phyloP scores from a whole-genome alignment of 2,797 vertebrate genomes.

The Otus scops region DNA sequence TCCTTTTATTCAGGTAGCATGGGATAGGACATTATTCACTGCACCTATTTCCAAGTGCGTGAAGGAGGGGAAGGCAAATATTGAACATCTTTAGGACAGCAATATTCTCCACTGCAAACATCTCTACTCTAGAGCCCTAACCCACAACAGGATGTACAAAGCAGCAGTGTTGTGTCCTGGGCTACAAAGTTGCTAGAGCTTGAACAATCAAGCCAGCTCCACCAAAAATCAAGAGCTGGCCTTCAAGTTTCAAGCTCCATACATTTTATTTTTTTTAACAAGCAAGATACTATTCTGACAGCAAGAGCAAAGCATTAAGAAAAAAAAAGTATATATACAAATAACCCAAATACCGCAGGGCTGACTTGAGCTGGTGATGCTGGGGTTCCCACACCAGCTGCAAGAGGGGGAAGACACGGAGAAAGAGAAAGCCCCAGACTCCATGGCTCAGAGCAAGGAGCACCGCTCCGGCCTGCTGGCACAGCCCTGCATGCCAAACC shows the following conservation, averaged over 20 bases:
- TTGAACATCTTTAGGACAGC: not conserved
- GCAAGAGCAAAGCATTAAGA: not conserved
- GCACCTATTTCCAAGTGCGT: not conserved
- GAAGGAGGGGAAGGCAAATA: not conserved
- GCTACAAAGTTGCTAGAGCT: not conserved
- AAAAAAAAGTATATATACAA: not conserved
- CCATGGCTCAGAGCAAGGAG: not conserved
- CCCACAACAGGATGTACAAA: not conserved
- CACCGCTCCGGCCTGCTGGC: not conserved
- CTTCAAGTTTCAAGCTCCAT: not conserved
- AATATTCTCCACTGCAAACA: not conserved
- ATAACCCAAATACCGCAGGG: not conserved
- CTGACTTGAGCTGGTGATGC: not conserved
- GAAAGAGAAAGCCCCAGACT: not conserved
- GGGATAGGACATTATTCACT: not conserved
- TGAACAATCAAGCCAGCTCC: rapidly evolving
- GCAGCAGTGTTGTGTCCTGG: not conserved
- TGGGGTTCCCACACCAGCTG: not conserved
- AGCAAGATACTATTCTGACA: not conserved
- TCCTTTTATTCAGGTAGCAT: not conserved
- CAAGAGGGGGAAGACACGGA: not conserved
- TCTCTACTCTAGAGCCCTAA: not conserved
- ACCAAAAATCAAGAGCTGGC: not conserved
- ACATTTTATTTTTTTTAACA: not conserved
- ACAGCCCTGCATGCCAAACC: rapidly evolving